These are phyloP conservation scores for Chymomyza amoena DNA, from an alignment of 2,888 invertebrate species.

Conservation along the genomic window DNA sequence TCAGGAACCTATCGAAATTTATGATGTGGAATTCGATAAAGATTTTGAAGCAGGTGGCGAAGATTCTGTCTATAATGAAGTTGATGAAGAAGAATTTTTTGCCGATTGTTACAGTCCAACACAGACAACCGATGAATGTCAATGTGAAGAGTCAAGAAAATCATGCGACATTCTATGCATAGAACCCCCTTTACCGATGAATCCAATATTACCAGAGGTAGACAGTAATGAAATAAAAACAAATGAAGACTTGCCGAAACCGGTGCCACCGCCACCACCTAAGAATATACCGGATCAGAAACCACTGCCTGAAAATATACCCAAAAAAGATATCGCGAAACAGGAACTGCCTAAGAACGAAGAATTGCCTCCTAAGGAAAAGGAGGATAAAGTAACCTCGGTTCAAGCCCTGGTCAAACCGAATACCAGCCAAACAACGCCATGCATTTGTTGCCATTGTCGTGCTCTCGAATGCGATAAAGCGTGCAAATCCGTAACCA, in stretches of 20 bases:
- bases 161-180: too few species aligned
- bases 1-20: conserved; percentile 27
- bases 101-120: background rate
- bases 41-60: conserved; percentile 27
- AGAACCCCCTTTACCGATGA: too few species aligned
- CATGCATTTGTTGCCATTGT: conserved; percentile 69
- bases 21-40: conserved; percentile 45
- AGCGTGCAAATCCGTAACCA: conserved; percentile 51
- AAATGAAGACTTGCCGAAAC: too few species aligned
- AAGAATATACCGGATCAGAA: too few species aligned
- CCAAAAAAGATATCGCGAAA: too few species aligned
- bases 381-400: background rate
- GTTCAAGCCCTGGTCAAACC: background rate
- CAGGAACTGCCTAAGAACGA: too few species aligned
- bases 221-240: too few species aligned
- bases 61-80: background rate
- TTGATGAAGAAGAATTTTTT: background rate
- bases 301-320: too few species aligned
- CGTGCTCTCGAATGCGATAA: conserved; percentile 46
- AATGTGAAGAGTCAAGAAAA: background rate
- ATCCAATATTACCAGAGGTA: too few species aligned
- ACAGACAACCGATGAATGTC: background rate
- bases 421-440: background rate
- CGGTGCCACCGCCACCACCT: too few species aligned
- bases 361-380: too few species aligned